These are phyloP conservation scores for Athene noctua DNA, from an alignment of 2,113 vertebrate genomes.

Conservation along the genomic window DNA sequence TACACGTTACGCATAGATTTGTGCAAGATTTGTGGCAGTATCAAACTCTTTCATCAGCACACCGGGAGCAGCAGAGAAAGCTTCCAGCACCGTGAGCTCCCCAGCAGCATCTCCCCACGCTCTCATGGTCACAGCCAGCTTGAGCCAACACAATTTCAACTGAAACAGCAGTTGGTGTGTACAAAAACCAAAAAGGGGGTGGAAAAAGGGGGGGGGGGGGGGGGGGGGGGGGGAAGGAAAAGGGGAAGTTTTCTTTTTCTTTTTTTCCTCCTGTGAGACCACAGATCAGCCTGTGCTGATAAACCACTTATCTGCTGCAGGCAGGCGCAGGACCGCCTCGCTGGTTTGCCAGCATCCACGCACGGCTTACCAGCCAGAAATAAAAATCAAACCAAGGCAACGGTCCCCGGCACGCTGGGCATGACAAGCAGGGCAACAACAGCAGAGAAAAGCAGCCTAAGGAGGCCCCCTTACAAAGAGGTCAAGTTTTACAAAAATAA, in stretches of 20 bases:
- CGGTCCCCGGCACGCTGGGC: not conserved
- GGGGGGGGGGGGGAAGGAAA: too few species aligned
- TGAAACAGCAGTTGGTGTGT: not conserved
- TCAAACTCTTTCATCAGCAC: not conserved
- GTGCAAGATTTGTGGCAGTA: not conserved
- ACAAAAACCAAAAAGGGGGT: not conserved
- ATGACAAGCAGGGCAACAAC: not conserved
- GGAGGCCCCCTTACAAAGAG: not conserved
- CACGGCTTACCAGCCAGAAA: not conserved
- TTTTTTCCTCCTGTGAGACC: not conserved
- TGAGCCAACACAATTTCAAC: not conserved
- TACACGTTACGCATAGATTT: accelerated
- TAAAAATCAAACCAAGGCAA: slow-evolving; percentile 3
- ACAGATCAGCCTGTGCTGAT: slow-evolving; percentile 1
- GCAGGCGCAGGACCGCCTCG: not conserved
- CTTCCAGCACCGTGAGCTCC: accelerated
- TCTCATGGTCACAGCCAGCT: not conserved
- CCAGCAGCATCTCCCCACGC: not conserved
- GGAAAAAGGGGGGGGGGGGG: not conserved
- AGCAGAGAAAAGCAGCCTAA: not conserved
- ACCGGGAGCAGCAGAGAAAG: not conserved
- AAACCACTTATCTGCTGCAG: slow-evolving; percentile 33
- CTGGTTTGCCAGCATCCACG: not conserved
- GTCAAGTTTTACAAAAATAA: not conserved
- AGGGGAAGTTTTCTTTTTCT: not conserved